phyloP scores from a whole-genome alignment of 2,113 vertebrate genomes.

The Choloepus hoffmanni region DNA sequence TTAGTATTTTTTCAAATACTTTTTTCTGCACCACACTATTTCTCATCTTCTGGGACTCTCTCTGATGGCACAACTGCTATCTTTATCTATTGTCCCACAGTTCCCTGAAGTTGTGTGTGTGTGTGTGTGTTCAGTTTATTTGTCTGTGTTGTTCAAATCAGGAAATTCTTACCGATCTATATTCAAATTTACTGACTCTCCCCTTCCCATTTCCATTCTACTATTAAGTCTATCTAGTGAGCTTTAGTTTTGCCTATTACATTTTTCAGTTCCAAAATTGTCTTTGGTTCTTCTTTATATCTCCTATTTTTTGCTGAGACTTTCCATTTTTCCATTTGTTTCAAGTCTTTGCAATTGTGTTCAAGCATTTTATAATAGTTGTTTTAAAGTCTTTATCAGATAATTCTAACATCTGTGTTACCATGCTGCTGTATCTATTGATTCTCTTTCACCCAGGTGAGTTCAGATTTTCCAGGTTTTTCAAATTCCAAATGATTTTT shows the following conservation, averaged over 20 bases:
- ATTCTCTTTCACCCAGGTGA: not conserved
- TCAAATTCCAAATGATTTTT: not conserved
- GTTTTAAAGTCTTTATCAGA: not conserved
- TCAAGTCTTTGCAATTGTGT: slow-evolving; percentile 1
- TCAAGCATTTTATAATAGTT: not conserved
- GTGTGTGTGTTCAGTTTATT: not conserved
- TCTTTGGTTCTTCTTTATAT: not conserved
- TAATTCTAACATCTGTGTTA: not conserved
- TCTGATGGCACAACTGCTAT: not conserved
- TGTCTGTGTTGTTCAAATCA: not conserved
- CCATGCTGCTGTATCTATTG: not conserved
- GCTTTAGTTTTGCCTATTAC: not conserved
- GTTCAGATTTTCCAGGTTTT: not conserved
- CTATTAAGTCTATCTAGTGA: not conserved
- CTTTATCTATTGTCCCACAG: not conserved
- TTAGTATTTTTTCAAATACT: not conserved
- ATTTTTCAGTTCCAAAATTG: not conserved
- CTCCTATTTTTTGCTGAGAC: not conserved
- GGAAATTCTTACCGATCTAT: not conserved
- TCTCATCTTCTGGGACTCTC: not conserved
- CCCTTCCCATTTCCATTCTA: not conserved
- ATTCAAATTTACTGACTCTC: not conserved
- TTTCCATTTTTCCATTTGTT: not conserved
- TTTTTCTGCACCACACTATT: not conserved
- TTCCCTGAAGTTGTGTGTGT: not conserved